Conservation (phyloP, 53 echinoderm and acorn worm species). For the Pentamera pediparva region DNA sequence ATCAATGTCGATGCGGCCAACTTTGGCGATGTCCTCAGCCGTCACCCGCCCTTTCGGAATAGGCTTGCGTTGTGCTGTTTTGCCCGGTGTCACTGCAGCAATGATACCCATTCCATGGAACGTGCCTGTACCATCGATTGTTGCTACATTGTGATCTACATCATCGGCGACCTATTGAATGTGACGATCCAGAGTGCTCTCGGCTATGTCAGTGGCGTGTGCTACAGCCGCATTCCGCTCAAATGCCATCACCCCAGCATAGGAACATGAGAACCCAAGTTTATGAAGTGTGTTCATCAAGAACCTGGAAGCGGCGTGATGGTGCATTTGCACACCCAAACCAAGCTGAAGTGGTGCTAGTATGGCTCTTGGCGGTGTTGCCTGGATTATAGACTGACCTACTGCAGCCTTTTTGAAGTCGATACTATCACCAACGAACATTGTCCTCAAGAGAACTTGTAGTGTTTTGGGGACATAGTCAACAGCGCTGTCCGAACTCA, state of each 20-base stretch:
- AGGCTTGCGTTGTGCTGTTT: neutral
- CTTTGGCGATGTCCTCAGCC: slow-evolving; percentile 32
- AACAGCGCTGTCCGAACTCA: neutral
- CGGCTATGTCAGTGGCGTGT: slow-evolving; percentile 23
- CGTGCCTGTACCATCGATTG: slow-evolving; percentile 51
- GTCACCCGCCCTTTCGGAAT: slow-evolving; percentile 33
- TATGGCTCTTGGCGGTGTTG: slow-evolving; percentile 19
- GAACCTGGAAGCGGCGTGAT: neutral
- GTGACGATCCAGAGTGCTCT: slow-evolving; percentile 8
- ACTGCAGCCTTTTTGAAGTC: slow-evolving; percentile 32
- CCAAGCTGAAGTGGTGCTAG: slow-evolving; percentile 43
- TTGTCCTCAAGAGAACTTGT: neutral
- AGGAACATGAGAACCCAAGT: slow-evolving; percentile 19
- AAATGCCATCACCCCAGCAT: neutral
- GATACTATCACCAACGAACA: slow-evolving; percentile 15
- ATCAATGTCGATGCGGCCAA: slow-evolving; percentile 13
- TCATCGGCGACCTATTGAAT: slow-evolving; percentile 51
- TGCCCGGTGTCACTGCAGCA: slow-evolving; percentile 53
- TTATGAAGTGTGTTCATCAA: slow-evolving; percentile 25
- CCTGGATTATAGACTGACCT: slow-evolving; percentile 33
- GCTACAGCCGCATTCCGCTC: slow-evolving; percentile 19
- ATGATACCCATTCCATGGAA: slow-evolving; percentile 79
- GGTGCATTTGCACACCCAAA: slow-evolving; percentile 42
- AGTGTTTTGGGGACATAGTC: slow-evolving; percentile 23
- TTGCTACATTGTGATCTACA: slow-evolving; percentile 64